phyloP scores from a whole-genome alignment of 2,888 invertebrate genomes.

The Lottia gigantea region DNA sequence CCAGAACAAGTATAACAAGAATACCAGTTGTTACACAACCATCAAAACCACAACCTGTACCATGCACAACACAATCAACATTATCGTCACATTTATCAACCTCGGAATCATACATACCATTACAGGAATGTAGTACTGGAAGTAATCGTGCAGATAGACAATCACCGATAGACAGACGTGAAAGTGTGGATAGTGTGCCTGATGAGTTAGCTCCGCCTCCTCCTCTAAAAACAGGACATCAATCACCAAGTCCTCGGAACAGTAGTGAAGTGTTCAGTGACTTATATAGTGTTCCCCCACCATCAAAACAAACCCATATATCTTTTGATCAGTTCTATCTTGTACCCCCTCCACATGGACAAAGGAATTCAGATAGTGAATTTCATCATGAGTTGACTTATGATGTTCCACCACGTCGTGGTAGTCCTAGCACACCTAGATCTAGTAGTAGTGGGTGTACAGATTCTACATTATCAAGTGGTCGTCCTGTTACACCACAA shows the following conservation, averaged over 20 bases:
- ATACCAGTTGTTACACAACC: slow-evolving; percentile 5
- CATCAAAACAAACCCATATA: not conserved
- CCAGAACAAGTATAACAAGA: slow-evolving; percentile 16
- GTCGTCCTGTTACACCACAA: slow-evolving; percentile 29
- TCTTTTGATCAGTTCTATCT: not conserved
- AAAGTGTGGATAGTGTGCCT: slow-evolving; percentile 59
- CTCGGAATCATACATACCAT: slow-evolving; percentile 41
- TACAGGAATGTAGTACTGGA: slow-evolving; percentile 50
- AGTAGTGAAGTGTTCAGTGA: slow-evolving; percentile 17
- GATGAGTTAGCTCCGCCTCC: slow-evolving; percentile 58
- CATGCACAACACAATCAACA: not conserved
- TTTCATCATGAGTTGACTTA: slow-evolving; percentile 33
- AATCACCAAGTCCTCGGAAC: not conserved
- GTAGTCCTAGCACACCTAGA: slow-evolving; percentile 45
- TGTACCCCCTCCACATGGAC: not conserved
- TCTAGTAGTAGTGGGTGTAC: slow-evolving; percentile 47
- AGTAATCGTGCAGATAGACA: slow-evolving; percentile 21
- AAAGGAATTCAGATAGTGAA: slow-evolving; percentile 15
- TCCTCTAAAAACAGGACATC: slow-evolving; percentile 36
- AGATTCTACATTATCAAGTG: slow-evolving; percentile 43
- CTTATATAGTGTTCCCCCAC: slow-evolving; percentile 34
- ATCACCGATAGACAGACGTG: slow-evolving; percentile 34
- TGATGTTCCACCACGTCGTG: slow-evolving; percentile 46
- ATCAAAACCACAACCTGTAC: slow-evolving; percentile 1
- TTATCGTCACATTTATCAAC: slow-evolving; percentile 13